Base-by-base conservation (phyloP, 2,888 invertebrate species). In the Apotomis betuletana region DNA sequence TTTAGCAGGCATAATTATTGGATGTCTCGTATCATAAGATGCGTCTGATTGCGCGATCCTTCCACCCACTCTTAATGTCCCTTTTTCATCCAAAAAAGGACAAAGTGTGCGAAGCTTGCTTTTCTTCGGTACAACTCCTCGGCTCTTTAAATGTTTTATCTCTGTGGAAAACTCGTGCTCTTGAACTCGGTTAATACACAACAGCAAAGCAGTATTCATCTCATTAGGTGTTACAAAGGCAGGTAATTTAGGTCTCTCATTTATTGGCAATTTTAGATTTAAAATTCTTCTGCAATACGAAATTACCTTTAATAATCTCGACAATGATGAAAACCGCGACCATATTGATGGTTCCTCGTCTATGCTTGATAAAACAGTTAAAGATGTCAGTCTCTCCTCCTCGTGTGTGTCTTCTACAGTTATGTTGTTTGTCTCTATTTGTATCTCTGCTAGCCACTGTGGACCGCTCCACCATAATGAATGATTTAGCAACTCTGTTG, bases 1-100 rank as follows among this genome's bases (percentile, higher is more conserved):
- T 5, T 73, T 70, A 15, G 51, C 9, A 3, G 75, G 70, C 3
- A 78, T 15, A 5, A 78, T 67, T 3, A 77, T 73, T n/a, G 73
- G 77, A 59, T 78, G 73, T 67, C 74, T 75, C 5, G 36, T 59
- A 41, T 69, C 57, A 8, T 74, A 60, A 27, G 41, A 64, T 52
- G 68, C 13, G 3, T 57, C 12, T 3, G 70, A 36, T 8, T 64
- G 12, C 3, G 49, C 3, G 3, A 75, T 27, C 3, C 73, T 55
- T 0, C 73, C 75, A 9, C 70, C 54, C 3, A 75, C 73, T 62
- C 75, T 73, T 46, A 75, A 49, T 9, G 68, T 44, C 12, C 60
- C 67, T 2, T 67, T 62, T 12, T 74, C 44, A 59, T 74, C 74
- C 4, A 75, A 9, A 61, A 70, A 65, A 9, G 68, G 75, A 57